Conservation (phyloP, 1,140 invertebrate genomes). For the Caenorhabditis inopinata region DNA sequence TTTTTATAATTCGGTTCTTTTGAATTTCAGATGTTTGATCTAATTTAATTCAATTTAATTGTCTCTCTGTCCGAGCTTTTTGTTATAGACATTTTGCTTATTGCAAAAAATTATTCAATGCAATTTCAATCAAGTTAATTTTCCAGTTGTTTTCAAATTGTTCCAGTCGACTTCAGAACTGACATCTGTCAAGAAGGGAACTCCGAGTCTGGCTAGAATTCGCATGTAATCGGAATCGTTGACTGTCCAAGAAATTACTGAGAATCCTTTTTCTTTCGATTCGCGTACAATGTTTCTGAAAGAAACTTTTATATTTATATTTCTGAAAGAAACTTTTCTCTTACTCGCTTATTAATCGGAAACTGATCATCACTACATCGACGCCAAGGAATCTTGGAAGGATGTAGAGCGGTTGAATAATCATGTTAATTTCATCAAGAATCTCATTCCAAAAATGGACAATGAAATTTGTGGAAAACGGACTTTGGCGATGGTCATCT, state of each 20-base stretch:
- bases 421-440: conserved; percentile 1
- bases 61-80: background rate
- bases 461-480: background rate
- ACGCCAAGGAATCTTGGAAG: conserved; percentile 37
- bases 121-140: too few relatives aligned
- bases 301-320: background rate
- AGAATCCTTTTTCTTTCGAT: conserved; percentile 4
- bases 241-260: conserved; percentile 34
- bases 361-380: conserved; percentile 24
- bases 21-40: background rate
- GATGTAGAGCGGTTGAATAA: conserved; percentile 11
- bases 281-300: background rate
- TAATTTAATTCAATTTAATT: background rate
- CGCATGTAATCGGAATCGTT: conserved; percentile 33
- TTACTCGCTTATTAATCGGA: background rate
- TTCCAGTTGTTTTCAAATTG: too few relatives aligned
- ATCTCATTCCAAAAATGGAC: conserved; percentile 9
- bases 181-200: conserved; percentile 31
- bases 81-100: background rate
- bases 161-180: conserved; percentile 6
- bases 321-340: background rate
- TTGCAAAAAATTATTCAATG: too few relatives aligned
- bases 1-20: background rate
- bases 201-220: background rate
- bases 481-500: background rate